phyloP scores from a whole-genome alignment of 2,113 vertebrate species.

The Pagrus major region DNA sequence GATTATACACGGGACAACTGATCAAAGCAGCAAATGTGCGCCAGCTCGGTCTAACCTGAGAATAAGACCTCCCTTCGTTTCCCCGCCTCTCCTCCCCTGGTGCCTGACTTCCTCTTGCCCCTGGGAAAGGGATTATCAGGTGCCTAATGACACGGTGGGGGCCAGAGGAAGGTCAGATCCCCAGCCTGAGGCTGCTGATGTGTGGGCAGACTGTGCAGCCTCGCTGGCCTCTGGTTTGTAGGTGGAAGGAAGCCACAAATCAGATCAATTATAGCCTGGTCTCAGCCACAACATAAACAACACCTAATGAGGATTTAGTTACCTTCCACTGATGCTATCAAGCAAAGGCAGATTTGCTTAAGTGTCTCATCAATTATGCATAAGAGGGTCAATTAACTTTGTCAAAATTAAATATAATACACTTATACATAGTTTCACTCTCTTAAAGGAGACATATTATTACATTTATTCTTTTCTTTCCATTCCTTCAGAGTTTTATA shows the following conservation, averaged over 20 bases:
- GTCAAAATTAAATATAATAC: background rate
- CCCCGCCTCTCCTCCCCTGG: constrained; percentile 37
- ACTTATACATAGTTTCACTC: background rate
- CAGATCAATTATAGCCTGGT: constrained; percentile 37
- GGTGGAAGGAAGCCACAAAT: constrained; percentile 37
- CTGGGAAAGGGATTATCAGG: constrained; percentile 66
- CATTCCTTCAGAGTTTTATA: too few species aligned
- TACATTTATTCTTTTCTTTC: too few species aligned
- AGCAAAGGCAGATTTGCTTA: constrained; percentile 25
- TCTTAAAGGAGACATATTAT: too few species aligned
- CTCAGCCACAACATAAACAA: constrained; percentile 41
- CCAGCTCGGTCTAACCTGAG: constrained; percentile 36
- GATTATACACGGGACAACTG: constrained; percentile 58
- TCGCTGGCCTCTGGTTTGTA: background rate
- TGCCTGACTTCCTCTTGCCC: constrained; percentile 66
- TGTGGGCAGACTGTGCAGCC: constrained; percentile 31
- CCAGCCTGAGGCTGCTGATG: constrained; percentile 39
- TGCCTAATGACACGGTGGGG: constrained; percentile 65
- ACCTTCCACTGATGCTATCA: constrained; percentile 14
- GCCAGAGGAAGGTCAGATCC: constrained; percentile 63
- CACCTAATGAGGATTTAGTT: constrained; percentile 38
- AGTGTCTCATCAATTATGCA: constrained; percentile 34
- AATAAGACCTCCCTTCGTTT: constrained; percentile 33
- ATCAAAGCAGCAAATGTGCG: constrained; percentile 66
- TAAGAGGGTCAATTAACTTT: background rate